These are phyloP conservation scores for Boleophthalmus pectinirostris DNA, from an alignment of 2,113 vertebrate species.

Conservation along the genomic window DNA sequence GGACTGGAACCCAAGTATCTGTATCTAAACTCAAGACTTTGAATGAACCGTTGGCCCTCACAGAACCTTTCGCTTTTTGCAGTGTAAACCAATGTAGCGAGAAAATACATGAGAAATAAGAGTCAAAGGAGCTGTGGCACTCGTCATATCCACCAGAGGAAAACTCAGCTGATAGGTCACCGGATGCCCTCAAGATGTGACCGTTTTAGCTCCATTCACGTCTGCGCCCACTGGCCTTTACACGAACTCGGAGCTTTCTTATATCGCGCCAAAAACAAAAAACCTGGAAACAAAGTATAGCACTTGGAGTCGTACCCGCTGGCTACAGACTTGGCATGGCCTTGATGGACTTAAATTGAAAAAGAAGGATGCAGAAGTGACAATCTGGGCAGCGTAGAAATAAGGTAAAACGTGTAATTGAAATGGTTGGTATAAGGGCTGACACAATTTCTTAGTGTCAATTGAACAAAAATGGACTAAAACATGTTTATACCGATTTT, in stretches of 20 bases:
- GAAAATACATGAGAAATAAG: conserved; percentile 21
- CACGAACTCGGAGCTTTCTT: conserved; percentile 78
- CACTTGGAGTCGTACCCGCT: conserved; percentile 8
- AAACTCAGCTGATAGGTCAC: conserved; percentile 87
- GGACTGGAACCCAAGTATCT: too few species aligned
- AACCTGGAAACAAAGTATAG: conserved; percentile 14
- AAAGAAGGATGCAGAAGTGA: background rate
- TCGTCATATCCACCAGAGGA: conserved; percentile 77
- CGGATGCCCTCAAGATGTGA: conserved; percentile 88
- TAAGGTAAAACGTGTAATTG: background rate
- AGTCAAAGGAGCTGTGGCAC: conserved; percentile 47
- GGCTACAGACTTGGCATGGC: background rate
- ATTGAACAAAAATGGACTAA: too few species aligned
- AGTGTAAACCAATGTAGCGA: conserved; percentile 31
- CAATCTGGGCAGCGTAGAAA: background rate
- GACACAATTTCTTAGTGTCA: too few species aligned
- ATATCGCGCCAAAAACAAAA: background rate
- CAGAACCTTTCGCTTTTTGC: background rate
- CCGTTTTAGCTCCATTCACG: conserved; percentile 86
- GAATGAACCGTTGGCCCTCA: background rate
- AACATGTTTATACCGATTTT: too few species aligned
- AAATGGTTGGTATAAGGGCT: too few species aligned
- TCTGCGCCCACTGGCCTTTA: conserved; percentile 87
- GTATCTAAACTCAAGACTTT: too few species aligned
- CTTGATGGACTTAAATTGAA: background rate